Base-by-base conservation (phyloP, 2,888 invertebrate species). In the Adelognathus sp. region DNA sequence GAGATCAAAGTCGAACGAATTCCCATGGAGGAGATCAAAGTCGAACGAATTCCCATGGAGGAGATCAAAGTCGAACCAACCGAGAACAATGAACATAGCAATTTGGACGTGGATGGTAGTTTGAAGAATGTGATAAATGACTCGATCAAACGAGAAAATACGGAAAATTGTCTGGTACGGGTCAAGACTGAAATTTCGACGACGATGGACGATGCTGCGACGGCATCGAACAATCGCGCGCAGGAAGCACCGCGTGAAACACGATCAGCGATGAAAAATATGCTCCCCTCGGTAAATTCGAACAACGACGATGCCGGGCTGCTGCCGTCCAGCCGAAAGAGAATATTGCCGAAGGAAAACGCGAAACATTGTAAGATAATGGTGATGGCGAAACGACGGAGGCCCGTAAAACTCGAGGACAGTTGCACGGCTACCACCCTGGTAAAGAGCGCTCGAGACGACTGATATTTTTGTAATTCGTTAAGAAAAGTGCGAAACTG, bases 371-470 rank as follows among this genome's bases (percentile, higher is more conserved):
- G 66, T 9, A 84, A 81, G 63, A 64, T 85, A 9, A 71, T 88
- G 39, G 39, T 86, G 0, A 72, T 86, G 27, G 82, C 76, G 3
- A 81, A 84, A 60, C 86, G 88, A n/a, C 83, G 82, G 63, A 87
- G 83, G 74, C 85, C 85, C 0, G 84, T 89, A 1, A 81, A 82
- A 50, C 81, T 90, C 44, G 81, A 84, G n/a, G 85, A 90, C 18
- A 87, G 81, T 54, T 83, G 83, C 3, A 71, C 72, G n/a, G 75
- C 75, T 46, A 73, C 64, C 56, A 84, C 81, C 16, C 60, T 83
- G 21, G 79, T 80, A 7, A 9, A 64, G 29, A 82, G 81, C 50
- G 64, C 18, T 9, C 46, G 44, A n/a, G 41, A 67, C n/a, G 63
- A 41, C n/a, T n/a, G n/a, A n/a, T n/a, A n/a, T n/a, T n/a, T n/a